These are phyloP conservation scores for Mycogona germanica DNA, from an alignment of 2,888 invertebrate genomes.

Conservation along the genomic window DNA sequence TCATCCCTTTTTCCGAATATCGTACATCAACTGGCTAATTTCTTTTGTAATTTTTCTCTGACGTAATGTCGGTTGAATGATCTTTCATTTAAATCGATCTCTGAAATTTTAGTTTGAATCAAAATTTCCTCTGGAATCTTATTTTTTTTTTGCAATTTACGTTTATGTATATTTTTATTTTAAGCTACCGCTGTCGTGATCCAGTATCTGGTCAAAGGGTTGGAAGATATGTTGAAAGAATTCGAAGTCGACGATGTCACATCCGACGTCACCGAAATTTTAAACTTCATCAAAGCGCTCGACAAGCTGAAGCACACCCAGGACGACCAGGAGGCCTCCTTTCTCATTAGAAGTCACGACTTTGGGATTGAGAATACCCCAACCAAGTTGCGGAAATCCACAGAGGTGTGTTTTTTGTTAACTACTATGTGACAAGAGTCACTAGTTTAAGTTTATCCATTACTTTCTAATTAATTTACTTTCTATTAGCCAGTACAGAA, in stretches of 20 bases:
- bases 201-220: conserved; percentile 25
- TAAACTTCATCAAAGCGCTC: conserved; percentile 29
- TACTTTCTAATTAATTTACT: no score
- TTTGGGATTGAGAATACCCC: conserved; percentile 57
- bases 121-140: background rate
- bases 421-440: no score
- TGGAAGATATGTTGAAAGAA: conserved; percentile 25
- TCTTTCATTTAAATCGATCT: background rate
- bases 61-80: no score
- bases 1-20: no score
- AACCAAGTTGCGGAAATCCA: conserved; percentile 48
- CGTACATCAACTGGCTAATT: no score
- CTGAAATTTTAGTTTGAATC: background rate
- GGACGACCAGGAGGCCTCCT: conserved; percentile 35
- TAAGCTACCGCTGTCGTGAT: conserved; percentile 19
- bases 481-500: no score
- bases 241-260: conserved; percentile 20
- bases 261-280: conserved; percentile 25
- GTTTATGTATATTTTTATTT: background rate
- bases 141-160: no score
- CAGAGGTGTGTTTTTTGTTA: conserved; percentile 40
- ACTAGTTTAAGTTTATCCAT: no score
- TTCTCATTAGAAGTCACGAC: conserved; percentile 40
- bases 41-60: no score
- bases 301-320: conserved; percentile 28